Conservation (phyloP, 2,888 invertebrate genomes). For the Nephrotoma appendiculata region DNA sequence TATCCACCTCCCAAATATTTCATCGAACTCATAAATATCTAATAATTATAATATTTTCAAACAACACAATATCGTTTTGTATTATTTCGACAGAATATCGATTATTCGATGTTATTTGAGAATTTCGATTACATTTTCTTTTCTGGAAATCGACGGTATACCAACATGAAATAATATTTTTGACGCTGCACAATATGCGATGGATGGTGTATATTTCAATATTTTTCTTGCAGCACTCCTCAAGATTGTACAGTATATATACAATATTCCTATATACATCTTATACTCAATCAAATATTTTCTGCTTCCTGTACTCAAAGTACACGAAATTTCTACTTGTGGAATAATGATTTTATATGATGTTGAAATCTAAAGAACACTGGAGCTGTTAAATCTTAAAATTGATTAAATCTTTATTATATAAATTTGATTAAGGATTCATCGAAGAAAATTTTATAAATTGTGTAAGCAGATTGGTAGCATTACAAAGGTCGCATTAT, state of each 20-base stretch:
- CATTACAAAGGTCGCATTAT: no score
- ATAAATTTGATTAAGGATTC: no score
- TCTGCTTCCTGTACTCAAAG: background rate
- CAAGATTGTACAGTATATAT: background rate
- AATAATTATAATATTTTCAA: background rate
- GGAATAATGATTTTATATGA: background rate
- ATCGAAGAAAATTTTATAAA: no score
- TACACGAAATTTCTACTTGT: background rate
- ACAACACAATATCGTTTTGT: background rate
- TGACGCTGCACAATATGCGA: background rate
- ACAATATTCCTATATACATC: background rate
- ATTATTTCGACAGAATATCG: background rate
- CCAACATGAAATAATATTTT: background rate
- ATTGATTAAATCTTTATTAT: background rate
- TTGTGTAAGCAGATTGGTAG: no score
- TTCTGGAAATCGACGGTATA: background rate
- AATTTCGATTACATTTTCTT: background rate
- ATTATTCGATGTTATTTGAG: background rate
- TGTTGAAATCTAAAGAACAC: background rate
- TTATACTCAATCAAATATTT: background rate
- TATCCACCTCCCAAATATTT: background rate
- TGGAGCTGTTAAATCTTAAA: background rate
- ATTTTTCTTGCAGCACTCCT: background rate
- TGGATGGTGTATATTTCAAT: background rate
- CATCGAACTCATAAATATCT: background rate